Evolutionary conservation across 2,797 vertebrate species (phyloP).

Genomic region (Notolabrus celidotus): DNA sequence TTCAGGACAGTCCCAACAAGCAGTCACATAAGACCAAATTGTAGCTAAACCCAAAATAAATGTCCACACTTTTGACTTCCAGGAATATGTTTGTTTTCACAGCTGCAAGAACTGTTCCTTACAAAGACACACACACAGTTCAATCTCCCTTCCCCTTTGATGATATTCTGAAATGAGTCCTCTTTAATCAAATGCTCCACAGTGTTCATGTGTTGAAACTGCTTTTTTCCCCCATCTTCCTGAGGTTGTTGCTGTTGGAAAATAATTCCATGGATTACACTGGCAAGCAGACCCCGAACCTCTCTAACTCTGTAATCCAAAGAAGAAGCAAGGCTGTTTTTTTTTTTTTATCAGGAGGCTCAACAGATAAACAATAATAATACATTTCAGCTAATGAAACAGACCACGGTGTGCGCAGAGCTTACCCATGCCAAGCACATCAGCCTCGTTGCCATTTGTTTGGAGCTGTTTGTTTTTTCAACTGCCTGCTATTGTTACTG

Average conservation of each 20-base stretch:
- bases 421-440: constrained; percentile 70
- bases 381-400: constrained; percentile 77
- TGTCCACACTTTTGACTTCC: not conserved
- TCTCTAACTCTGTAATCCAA: constrained; percentile 79
- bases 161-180: constrained; percentile 72
- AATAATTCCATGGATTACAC: constrained; percentile 77
- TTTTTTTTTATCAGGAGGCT: constrained; percentile 63
- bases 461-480: constrained; percentile 78
- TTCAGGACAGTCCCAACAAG: too few species aligned
- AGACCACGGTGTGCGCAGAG: constrained; percentile 73
- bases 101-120: constrained; percentile 27
- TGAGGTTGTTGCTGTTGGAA: constrained; percentile 69
- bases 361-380: constrained; percentile 84
- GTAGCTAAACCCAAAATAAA: not conserved
- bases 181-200: constrained; percentile 76
- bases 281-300: constrained; percentile 69
- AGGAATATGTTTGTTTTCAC: constrained; percentile 21
- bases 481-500: constrained; percentile 81
- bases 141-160: constrained; percentile 69
- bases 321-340: constrained; percentile 56
- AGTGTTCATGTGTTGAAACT: constrained; percentile 76
- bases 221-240: constrained; percentile 56
- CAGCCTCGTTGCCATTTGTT: constrained; percentile 72
- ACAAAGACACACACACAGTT: constrained; percentile 12
- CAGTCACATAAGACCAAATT: too few species aligned